Base-by-base conservation (phyloP, 2,113 vertebrate genomes). In the Gobio gobio region DNA sequence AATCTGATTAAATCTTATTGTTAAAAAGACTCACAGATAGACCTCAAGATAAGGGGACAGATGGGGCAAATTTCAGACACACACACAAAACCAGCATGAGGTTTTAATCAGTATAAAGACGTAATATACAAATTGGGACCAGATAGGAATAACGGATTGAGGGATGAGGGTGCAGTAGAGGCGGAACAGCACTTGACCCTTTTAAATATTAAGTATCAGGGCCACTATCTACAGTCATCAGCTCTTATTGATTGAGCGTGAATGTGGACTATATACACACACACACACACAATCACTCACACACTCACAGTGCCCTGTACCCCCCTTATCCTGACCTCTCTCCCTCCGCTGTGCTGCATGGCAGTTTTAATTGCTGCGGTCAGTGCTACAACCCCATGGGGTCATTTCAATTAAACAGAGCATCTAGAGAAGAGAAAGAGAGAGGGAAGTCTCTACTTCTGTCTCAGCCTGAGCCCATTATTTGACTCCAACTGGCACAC, bases 351-450 rank as follows among this genome's bases (percentile, higher is more conserved):
- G 1, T 0, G 45, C 82, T 79, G 68, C 76, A 85, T 85, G 84
- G 80, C 87, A 86, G 86, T 83, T 87, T 91, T 94, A 94, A 94
- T 92, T 93, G 89, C 74, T 64, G 80, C 85, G 86, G 87, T 84
- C 78, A 86, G 59, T 87, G n/a, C 83, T 83, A 82, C 26, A 81
- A 86, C 59, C 85, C 87, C 8, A 1, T 54, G 61, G 86, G 86
- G 86, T 72, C 78, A 26, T 85, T 88, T 81, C 88, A 89, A 90
- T 90, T 86, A 87, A 88, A 85, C 80, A 83, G 85, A 87, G 29
- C 88, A 66, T 68, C 56, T 14, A 36, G 82, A 76, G 45, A 45
- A 83, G 9, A 75, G 54, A 24, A 16, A 74, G 58, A 79, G 49
- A 82, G 10, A 78, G 74, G 63, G 59, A 64, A 79, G 59, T 58